Evolutionary conservation across 2,888 invertebrate species (phyloP).

Genomic region (Pterobdella sp.): DNA sequence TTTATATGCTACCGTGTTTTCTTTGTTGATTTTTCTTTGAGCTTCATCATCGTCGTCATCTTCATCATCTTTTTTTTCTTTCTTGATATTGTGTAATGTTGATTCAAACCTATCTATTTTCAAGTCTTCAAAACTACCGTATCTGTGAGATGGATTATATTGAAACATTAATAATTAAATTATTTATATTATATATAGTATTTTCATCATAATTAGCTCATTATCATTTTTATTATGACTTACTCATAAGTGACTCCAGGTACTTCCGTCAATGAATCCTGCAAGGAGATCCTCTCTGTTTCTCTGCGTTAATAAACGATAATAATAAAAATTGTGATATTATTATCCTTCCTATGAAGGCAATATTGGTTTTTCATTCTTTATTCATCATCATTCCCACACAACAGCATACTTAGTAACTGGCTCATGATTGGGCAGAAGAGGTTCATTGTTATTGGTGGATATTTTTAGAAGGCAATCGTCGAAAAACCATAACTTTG

Average conservation of each 20-base stretch:
- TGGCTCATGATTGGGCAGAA: background rate
- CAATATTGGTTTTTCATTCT: background rate
- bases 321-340: background rate
- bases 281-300: constrained; percentile 10
- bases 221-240: background rate
- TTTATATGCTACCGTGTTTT: background rate
- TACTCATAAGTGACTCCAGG: constrained; percentile 22
- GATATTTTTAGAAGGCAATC: background rate
- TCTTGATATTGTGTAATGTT: background rate
- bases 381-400: background rate
- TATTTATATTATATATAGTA: background rate
- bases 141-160: background rate
- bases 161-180: too few relatives aligned
- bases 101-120: constrained; percentile 19
- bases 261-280: constrained; percentile 16
- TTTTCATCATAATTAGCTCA: background rate
- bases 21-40: background rate
- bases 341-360: background rate
- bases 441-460: background rate
- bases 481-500: background rate
- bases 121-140: constrained; percentile 21
- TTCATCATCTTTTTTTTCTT: background rate
- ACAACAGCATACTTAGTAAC: background rate
- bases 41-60: background rate
- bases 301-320: background rate